Base-by-base conservation (phyloP, 1,140 invertebrate species). In the Probaryconus sp. region DNA sequence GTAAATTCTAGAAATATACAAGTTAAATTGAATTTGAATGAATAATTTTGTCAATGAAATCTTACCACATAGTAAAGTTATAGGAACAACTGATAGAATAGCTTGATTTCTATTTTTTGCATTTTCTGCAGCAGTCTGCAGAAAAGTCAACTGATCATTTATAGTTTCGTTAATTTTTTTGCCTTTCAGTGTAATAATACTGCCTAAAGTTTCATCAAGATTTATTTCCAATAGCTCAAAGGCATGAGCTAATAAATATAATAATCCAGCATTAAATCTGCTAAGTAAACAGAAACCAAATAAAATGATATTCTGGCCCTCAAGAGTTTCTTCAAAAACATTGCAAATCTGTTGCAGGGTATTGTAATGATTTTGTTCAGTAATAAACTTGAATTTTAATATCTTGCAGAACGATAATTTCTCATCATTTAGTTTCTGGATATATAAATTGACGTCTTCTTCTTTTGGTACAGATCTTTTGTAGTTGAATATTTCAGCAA, bases 271-370 rank as follows among this genome's bases (percentile, higher is more conserved):
- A 64, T 83, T 87, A 20, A 89, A 83, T 28, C 87, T 83, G 10
- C 80, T 85, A 5, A 89, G 35, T 11, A 89, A 79, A 38, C 80
- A 79, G 42, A 85, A 88, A 16, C 86, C 86, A 50, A 82, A 51
- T 17, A 89, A 58, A 43, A 85, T 9, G 9, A 89, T 69, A 37
- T 45, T 63, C 6, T 83, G 42, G 47, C 73, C 70, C 40, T 61
- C 18, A 42, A 30, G 24, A 1, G 85, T 53, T 3, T 64, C 63
- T 9, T 51, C 10, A 4, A 87, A 6, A 38, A 28, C 40, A 9
- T 83, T 28, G 14, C 61, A 55, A 43, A 88, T 69, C 11, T 40
- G 11, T 6, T 3, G 38, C 18, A 87, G 79, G 7, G 67, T 71
- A 31, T 56, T 47, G 37, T 45, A 45, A 60, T 76, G 81, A 13